These are phyloP conservation scores for Grallaria varia DNA, from an alignment of 2,113 vertebrate genomes.

Conservation along the genomic window DNA sequence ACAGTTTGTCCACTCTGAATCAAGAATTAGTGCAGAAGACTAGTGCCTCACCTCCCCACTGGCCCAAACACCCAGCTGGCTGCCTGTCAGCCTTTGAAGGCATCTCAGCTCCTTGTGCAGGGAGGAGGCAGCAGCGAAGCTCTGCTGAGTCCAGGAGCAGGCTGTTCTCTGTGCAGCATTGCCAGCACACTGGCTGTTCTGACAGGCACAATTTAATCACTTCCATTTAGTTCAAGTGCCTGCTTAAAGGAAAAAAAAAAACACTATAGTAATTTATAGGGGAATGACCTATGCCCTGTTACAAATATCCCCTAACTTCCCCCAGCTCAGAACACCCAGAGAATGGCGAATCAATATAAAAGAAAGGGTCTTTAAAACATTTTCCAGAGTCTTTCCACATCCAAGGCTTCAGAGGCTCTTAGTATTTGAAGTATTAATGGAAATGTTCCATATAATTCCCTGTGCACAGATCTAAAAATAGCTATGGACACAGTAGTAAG, in stretches of 20 bases:
- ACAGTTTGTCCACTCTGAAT: neutral
- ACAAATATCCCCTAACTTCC: neutral
- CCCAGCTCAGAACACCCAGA: neutral
- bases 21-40: neutral
- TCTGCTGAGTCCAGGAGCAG: neutral
- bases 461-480: conserved; percentile 55
- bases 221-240: neutral
- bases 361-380: neutral
- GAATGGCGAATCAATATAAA: neutral
- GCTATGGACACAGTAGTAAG: conserved; percentile 35
- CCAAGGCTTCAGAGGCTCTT: conserved; percentile 19
- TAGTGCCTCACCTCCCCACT: neutral
- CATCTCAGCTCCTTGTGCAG: neutral
- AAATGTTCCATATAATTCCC: conserved; percentile 46
- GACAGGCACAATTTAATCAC: neutral
- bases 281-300: neutral
- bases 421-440: conserved; percentile 55
- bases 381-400: conserved; percentile 45
- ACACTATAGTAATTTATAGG: neutral
- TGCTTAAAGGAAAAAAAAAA: neutral
- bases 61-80: neutral
- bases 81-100: neutral
- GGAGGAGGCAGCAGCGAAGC: neutral
- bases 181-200: neutral
- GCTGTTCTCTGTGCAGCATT: neutral